Evolutionary conservation across 2,797 vertebrate species (phyloP).

Genomic region (Siniperca undulata): DNA sequence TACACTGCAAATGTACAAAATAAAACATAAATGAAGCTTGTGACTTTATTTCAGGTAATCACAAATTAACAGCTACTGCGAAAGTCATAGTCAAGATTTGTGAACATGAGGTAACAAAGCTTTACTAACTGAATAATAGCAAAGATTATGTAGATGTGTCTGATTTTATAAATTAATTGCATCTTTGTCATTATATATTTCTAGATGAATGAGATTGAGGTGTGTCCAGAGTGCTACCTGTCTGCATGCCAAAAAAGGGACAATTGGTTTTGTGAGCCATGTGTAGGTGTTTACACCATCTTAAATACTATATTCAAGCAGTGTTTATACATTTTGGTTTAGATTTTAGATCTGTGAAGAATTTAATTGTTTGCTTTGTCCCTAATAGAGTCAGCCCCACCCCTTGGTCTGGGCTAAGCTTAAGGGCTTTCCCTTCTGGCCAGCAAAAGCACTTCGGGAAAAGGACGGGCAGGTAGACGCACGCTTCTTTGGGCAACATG

Average conservation of each 20-base stretch:
- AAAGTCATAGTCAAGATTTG: constrained; percentile 99
- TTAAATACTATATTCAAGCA: background rate
- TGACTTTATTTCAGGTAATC: constrained; percentile 90
- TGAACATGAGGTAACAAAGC: constrained; percentile 94
- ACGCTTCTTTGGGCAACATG: constrained; percentile 98
- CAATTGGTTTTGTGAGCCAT: constrained; percentile 99
- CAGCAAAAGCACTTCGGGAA: constrained; percentile 97
- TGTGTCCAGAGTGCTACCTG: constrained; percentile 98
- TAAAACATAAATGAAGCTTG: background rate
- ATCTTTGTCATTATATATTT: constrained; percentile 64
- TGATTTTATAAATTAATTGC: background rate
- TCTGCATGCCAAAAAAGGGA: constrained; percentile 99
- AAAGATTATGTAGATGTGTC: background rate
- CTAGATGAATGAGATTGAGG: constrained; percentile 99
- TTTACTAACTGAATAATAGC: background rate
- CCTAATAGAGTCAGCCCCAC: constrained; percentile 93
- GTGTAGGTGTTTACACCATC: constrained; percentile 87
- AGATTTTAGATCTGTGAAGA: background rate
- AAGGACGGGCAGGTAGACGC: constrained; percentile 98
- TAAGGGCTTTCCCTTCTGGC: constrained; percentile 99
- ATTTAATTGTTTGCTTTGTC: constrained; percentile 47
- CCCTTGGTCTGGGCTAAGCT: constrained; percentile 98
- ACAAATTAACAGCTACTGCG: constrained; percentile 98
- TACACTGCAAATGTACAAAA: background rate
- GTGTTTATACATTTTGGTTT: background rate